Evolutionary conservation across 1,140 invertebrate genomes (phyloP).

Genomic region (Sipha flava): DNA sequence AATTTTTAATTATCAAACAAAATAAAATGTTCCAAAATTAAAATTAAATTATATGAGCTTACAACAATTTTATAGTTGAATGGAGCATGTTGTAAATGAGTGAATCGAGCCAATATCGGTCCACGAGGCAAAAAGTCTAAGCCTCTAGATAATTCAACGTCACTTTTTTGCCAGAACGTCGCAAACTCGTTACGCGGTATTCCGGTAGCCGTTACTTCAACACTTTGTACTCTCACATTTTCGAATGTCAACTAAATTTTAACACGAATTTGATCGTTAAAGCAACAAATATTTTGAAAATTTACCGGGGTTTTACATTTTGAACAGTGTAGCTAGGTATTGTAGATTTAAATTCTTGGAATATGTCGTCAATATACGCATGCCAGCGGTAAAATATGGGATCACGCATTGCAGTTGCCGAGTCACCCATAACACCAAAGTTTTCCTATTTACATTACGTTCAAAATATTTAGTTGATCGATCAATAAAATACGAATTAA

Average conservation of each 20-base stretch:
- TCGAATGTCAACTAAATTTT: conserved; percentile 57
- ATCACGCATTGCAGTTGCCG: conserved; percentile 67
- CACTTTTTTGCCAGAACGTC: conserved; percentile 49
- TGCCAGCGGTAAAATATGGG: conserved; percentile 80
- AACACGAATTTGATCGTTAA: too few relatives aligned
- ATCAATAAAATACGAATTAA: too few relatives aligned
- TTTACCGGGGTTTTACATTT: conserved; percentile 44
- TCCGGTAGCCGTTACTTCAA: conserved; percentile 40
- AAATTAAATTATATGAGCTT: background rate
- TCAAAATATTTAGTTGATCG: too few relatives aligned
- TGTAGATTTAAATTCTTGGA: conserved; percentile 64
- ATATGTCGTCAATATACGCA: conserved; percentile 67
- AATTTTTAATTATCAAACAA: too few relatives aligned
- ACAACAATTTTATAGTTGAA: conserved; percentile 43
- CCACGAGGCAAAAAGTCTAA: conserved; percentile 47
- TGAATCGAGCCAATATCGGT: conserved; percentile 45
- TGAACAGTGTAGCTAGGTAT: conserved; percentile 53
- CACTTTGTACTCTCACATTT: conserved; percentile 47
- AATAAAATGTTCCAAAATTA: too few relatives aligned
- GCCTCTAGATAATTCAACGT: conserved; percentile 47
- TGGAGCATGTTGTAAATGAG: conserved; percentile 46
- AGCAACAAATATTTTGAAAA: background rate
- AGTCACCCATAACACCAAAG: conserved; percentile 62
- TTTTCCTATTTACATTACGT: too few relatives aligned
- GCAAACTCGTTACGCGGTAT: conserved; percentile 45